These are phyloP conservation scores for Talpa occidentalis DNA, from an alignment of 2,113 vertebrate species.

Conservation along the genomic window DNA sequence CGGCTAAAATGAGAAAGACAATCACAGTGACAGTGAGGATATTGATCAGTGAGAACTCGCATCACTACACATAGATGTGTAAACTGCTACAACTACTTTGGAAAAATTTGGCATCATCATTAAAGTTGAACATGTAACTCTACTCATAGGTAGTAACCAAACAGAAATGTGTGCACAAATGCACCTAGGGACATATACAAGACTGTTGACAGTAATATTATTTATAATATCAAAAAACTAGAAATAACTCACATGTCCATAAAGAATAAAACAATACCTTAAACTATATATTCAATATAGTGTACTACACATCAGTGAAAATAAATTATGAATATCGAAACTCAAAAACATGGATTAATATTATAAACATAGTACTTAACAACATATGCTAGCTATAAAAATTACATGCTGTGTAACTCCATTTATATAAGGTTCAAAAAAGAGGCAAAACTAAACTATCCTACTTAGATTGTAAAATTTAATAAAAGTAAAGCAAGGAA, in stretches of 20 bases:
- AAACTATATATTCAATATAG: no score
- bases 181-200: neutral
- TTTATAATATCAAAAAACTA: neutral
- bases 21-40: neutral
- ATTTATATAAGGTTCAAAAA: neutral
- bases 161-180: neutral
- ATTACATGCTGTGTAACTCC: neutral
- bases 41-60: neutral
- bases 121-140: neutral
- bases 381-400: no score
- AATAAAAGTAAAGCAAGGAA: neutral
- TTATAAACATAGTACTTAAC: no score
- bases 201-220: neutral
- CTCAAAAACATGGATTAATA: neutral
- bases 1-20: neutral
- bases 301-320: neutral
- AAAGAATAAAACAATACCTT: neutral
- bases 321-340: neutral
- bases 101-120: neutral
- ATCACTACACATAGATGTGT: neutral
- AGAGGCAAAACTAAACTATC: neutral
- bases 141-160: neutral
- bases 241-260: neutral
- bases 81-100: neutral
- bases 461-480: neutral